Evolutionary conservation across 2,797 vertebrate species (phyloP).

Genomic region (Microtus agrestis): DNA sequence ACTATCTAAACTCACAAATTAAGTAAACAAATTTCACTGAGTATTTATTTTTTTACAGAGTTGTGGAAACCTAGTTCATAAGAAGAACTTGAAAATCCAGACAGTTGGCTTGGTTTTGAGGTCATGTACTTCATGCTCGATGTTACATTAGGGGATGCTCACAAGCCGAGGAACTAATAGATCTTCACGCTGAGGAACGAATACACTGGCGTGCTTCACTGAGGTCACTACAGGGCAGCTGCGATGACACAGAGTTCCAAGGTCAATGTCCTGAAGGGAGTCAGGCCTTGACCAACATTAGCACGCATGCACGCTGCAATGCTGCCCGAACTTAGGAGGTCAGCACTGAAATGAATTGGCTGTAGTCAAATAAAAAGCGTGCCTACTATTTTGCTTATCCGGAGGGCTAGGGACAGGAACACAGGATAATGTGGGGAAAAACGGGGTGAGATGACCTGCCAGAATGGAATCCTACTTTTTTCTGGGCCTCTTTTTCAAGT

Average conservation of each 20-base stretch:
- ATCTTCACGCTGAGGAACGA: background rate
- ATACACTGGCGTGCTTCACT: background rate
- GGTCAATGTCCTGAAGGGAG: background rate
- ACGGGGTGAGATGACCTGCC: background rate
- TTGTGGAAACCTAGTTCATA: background rate
- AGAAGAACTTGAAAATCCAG: background rate
- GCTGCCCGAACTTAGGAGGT: background rate
- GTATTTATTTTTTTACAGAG: slow-evolving; percentile 10
- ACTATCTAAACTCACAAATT: background rate
- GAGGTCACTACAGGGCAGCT: background rate
- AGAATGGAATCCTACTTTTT: background rate
- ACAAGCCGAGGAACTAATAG: background rate
- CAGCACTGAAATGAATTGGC: background rate
- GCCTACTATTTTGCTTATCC: background rate
- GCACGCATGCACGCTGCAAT: background rate
- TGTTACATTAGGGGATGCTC: background rate
- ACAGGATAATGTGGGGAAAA: background rate
- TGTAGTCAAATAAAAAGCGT: background rate
- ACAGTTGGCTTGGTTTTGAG: background rate
- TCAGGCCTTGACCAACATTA: background rate
- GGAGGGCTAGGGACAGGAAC: background rate
- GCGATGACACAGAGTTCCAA: background rate
- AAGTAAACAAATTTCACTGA: background rate
- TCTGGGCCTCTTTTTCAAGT: background rate
- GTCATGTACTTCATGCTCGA: background rate